phyloP scores from a whole-genome alignment of 2,113 vertebrate genomes.

The Tyto alba region DNA sequence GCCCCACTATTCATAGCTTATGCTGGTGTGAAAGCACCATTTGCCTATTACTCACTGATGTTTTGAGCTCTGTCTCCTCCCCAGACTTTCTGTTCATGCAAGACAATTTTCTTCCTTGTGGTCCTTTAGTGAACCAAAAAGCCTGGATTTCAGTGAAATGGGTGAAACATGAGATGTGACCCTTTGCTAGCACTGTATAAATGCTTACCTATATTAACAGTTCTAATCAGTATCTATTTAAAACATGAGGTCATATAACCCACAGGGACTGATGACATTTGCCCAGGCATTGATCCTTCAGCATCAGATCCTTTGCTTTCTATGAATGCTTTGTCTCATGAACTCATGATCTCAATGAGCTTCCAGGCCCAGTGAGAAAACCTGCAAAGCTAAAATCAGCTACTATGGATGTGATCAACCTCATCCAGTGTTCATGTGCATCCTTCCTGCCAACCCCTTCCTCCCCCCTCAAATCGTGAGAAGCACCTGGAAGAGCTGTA shows the following conservation, averaged over 20 bases:
- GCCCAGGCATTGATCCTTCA: not conserved
- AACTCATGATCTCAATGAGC: not conserved
- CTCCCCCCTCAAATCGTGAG: not conserved
- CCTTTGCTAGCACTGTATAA: not conserved
- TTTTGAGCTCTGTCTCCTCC: not conserved
- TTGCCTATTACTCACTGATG: not conserved
- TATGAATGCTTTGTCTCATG: not conserved
- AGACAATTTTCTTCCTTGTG: not conserved
- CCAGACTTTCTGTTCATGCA: not conserved
- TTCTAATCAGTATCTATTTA: not conserved
- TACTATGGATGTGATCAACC: not conserved
- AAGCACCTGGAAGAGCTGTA: conserved; percentile 17
- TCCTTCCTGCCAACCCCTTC: not conserved
- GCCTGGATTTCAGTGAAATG: not conserved
- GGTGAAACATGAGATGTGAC: not conserved
- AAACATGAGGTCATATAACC: not conserved
- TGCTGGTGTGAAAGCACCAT: not conserved
- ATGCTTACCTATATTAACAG: not conserved
- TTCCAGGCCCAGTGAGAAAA: not conserved
- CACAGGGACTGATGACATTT: not conserved
- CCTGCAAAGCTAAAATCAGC: not conserved
- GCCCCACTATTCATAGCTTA: not conserved
- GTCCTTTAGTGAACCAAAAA: not conserved
- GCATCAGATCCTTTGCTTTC: not conserved
- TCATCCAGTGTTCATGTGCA: not conserved